Conservation (phyloP, 2,888 invertebrate genomes). For the Asteroscopus sphinx region DNA sequence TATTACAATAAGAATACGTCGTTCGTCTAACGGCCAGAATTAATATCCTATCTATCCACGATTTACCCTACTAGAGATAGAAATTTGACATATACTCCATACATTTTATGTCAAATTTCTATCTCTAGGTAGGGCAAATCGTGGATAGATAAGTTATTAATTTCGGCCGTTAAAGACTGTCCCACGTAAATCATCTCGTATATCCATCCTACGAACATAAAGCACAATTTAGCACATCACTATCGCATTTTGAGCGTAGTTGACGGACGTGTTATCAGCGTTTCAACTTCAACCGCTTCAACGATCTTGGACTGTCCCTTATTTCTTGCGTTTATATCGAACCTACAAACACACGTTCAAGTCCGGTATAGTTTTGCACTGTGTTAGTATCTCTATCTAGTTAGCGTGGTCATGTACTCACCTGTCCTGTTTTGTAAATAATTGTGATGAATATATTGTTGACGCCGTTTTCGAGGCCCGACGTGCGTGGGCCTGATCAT, state of each 20-base stretch:
- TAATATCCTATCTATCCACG: too few relatives aligned
- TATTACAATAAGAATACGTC: background rate
- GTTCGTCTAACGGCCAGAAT: too few relatives aligned
- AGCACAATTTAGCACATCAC: constrained; percentile 48
- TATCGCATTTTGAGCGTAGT: constrained; percentile 46
- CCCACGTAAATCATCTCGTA: constrained; percentile 15
- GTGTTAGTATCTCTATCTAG: constrained; percentile 51
- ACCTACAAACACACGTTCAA: constrained; percentile 40
- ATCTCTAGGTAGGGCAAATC: too few relatives aligned
- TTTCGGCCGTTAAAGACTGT: constrained; percentile 30
- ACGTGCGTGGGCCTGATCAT: constrained; percentile 59
- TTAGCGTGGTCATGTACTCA: constrained; percentile 51
- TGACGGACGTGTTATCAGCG: constrained; percentile 55
- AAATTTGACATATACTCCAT: too few relatives aligned
- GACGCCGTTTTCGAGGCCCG: constrained; percentile 64
- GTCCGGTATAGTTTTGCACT: constrained; percentile 27
- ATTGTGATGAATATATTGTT: constrained; percentile 68
- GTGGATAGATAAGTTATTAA: too few relatives aligned
- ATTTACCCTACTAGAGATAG: too few relatives aligned
- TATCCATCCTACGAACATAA: constrained; percentile 39
- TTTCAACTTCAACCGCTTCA: constrained; percentile 24
- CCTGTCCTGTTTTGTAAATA: constrained; percentile 40
- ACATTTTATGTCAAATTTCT: too few relatives aligned
- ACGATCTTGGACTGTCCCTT: constrained; percentile 48
- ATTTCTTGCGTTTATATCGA: constrained; percentile 33